Conservation (phyloP, 2,888 invertebrate genomes). For the Hypselothyrea guttata region DNA sequence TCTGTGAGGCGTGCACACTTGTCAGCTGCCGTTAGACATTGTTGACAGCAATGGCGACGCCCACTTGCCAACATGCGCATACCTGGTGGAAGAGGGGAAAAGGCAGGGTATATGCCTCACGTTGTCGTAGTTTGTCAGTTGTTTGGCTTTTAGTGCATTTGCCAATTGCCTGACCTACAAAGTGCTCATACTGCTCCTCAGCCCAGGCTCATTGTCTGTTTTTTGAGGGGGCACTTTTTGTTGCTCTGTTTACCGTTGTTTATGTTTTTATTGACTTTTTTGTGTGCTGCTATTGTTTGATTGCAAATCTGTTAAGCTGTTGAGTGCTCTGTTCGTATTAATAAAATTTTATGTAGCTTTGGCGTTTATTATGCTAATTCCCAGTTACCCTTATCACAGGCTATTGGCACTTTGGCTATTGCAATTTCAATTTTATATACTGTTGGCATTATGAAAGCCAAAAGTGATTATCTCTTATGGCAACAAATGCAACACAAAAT, state of each 20-base stretch:
- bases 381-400: conserved; percentile 58
- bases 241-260: conserved; percentile 12
- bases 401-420: conserved; percentile 52
- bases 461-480: conserved; percentile 68
- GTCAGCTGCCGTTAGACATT: conserved; percentile 69
- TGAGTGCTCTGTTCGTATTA: conserved; percentile 57
- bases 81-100: conserved; percentile 28
- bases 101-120: background rate
- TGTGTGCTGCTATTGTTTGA: conserved; percentile 49
- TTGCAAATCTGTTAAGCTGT: conserved; percentile 73
- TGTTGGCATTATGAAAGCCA: conserved; percentile 56
- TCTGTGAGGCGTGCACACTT: conserved; percentile 72
- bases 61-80: conserved; percentile 25
- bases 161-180: conserved; percentile 72
- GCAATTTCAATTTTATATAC: conserved; percentile 55
- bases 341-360: conserved; percentile 66
- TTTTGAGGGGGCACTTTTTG: background rate
- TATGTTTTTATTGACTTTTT: conserved; percentile 8
- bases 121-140: conserved; percentile 50
- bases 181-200: conserved; percentile 5
- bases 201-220: background rate
- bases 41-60: conserved; percentile 58
- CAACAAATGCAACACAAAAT: conserved; percentile 32
- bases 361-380: conserved; percentile 71
- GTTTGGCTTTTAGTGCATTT: conserved; percentile 75